A percentile compares a stretch with the other conserved stretches of the same genome.
phyloP scores from a whole-genome alignment of 2,888 invertebrate genomes.

The Eurois occulta region DNA sequence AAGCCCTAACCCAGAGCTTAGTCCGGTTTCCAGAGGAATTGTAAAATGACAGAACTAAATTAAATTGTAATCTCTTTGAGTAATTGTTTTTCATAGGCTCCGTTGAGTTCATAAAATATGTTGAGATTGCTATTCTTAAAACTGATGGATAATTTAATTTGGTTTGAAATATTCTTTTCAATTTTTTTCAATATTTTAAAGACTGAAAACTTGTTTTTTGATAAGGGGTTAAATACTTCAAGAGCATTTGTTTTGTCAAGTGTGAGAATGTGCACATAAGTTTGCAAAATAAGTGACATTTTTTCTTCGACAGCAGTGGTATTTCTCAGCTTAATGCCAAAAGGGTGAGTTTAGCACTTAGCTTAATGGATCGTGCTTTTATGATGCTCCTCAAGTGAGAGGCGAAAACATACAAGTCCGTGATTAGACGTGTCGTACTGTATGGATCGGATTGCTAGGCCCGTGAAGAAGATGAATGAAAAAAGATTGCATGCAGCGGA shows the following conservation, averaged over 20 bases:
- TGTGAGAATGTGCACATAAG: not conserved
- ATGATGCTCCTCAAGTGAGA: not conserved
- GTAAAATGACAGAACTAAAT: slow-evolving; percentile 39
- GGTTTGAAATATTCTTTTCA: not conserved
- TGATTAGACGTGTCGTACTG: too few relatives aligned
- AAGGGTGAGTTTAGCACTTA: slow-evolving; percentile 4
- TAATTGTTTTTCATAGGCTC: slow-evolving; percentile 43
- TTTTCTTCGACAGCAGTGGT: not conserved
- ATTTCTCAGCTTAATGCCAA: slow-evolving; percentile 2
- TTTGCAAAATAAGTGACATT: not conserved
- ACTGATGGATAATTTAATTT: slow-evolving; percentile 13
- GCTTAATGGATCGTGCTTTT: slow-evolving; percentile 6
- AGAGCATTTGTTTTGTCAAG: not conserved
- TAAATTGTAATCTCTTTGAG: slow-evolving; percentile 54
- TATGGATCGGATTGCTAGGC: not conserved
- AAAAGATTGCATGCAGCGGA: too few relatives aligned
- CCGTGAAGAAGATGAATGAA: too few relatives aligned
- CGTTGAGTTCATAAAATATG: slow-evolving; percentile 16
- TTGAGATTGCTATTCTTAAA: slow-evolving; percentile 12
- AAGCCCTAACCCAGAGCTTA: slow-evolving; percentile 18
- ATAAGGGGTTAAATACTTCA: not conserved
- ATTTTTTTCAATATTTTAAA: not conserved
- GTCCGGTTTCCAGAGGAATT: slow-evolving; percentile 9
- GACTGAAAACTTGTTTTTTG: not conserved
- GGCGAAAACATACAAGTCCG: too few relatives aligned